Percentiles rank a stretch among this genome's conserved stretches.
Conservation (phyloP, 2,113 vertebrate genomes). For the Mohoua ochrocephala region DNA sequence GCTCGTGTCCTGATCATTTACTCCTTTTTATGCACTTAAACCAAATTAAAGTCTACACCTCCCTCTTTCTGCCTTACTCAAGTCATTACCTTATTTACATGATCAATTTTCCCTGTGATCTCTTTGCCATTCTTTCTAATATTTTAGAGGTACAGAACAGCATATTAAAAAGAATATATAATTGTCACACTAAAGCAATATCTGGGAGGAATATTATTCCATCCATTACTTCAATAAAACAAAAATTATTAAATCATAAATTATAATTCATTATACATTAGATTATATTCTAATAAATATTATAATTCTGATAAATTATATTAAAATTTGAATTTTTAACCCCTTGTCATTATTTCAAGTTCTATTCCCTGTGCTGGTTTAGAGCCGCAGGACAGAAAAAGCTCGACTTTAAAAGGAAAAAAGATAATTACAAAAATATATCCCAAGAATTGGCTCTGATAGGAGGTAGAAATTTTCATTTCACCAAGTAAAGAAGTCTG, state of each 20-base stretch:
- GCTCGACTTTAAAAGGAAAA: not conserved
- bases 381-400: not conserved
- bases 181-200: not conserved
- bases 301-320: not conserved
- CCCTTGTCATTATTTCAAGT: not conserved
- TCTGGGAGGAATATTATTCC: not conserved
- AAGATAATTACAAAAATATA: not conserved
- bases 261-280: not conserved
- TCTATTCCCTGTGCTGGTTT: not conserved
- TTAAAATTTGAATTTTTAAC: not conserved
- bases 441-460: not conserved
- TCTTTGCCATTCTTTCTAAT: not conserved
- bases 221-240: not conserved
- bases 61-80: not conserved
- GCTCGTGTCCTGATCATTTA: accelerated
- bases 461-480: not conserved
- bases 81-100: not conserved
- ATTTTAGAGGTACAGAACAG: not conserved
- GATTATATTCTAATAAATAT: not conserved
- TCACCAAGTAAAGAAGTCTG: not conserved
- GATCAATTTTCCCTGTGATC: not conserved
- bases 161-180: not conserved
- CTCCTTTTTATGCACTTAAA: not conserved
- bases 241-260: not conserved
- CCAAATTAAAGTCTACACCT: not conserved